Evolutionary conservation across 2,797 vertebrate genomes (phyloP), one percentile per base, ranked within the genome.

Genomic region (Manis javanica): DNA sequence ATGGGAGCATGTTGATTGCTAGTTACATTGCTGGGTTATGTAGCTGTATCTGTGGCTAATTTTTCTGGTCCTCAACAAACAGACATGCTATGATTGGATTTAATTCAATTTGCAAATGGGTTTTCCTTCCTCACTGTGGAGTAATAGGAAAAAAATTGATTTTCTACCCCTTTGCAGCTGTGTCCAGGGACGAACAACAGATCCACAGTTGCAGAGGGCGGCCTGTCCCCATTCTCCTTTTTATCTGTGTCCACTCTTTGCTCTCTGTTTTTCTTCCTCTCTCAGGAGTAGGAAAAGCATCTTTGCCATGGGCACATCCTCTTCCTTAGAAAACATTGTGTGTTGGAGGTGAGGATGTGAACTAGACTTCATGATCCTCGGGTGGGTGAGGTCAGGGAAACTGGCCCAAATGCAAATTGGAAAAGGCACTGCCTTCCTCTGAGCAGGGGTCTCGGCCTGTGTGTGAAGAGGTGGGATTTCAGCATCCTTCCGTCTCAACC

Each of bases 81-180:
- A 86, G 95, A 57, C 74, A 78, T 96, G 95, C 64, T 57, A 7
- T 96, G 96, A 97, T 90, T 63, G 34, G 2, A 59, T 90, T 97
- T 92, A 90, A 98, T 90, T 87, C 61, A 81, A 90, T 96, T 96
- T 90, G 95, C 96, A 98, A 97, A 59, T 77, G 91, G 79, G 94
- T 96, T 93, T 88, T 87, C 94, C 82, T 92, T 97, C 79, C 66
- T 89, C 68, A 49, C 95, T 31, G n/a, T 87, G 66, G 11, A 79
- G 37, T 91, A 96, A 97, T 82, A 91, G 39, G 26, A 91, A 95
- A 97, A 93, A 98, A 98, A 93, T 97, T 97, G 97, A 96, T 98
- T 89, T 88, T 37, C 93, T 92, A 79, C 88, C 75, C 55, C 68
- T 55, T 93, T 0, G 7, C 95, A 94, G 91, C 86, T 87, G 51